Evolutionary conservation across 1,140 invertebrate species (phyloP).

Genomic region (Lepidurus arcticus): DNA sequence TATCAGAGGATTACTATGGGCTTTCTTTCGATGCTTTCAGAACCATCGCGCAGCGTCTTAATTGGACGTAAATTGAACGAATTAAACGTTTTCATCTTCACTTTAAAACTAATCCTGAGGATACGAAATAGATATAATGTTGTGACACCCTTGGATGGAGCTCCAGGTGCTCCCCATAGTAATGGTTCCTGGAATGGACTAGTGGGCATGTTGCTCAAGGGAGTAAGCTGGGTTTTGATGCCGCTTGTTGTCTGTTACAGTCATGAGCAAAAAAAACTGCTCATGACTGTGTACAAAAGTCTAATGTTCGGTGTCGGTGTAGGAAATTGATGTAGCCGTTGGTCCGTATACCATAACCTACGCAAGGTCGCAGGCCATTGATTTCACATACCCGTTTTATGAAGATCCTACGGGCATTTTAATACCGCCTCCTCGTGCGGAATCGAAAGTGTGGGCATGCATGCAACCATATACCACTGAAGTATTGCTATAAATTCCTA

Average conservation of each 20-base stretch:
- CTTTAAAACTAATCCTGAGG: neutral
- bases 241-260: neutral
- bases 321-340: constrained; percentile 23
- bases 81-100: neutral
- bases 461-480: constrained; percentile 39
- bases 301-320: neutral
- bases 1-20: neutral
- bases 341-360: constrained; percentile 24
- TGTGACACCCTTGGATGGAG: neutral
- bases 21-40: neutral
- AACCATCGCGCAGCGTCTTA: neutral
- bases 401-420: constrained; percentile 25
- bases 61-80: neutral
- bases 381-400: constrained; percentile 25
- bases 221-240: neutral
- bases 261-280: neutral
- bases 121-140: neutral
- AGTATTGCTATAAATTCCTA: constrained; percentile 32
- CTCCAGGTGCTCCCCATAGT: neutral
- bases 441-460: constrained; percentile 40
- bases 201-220: constrained; percentile 26
- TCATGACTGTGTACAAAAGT: neutral
- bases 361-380: constrained; percentile 23
- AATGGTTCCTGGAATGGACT: constrained; percentile 30
- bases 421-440: constrained; percentile 31